Base-by-base conservation (phyloP, 1,140 invertebrate species). In the Nasonia vitripennis region DNA sequence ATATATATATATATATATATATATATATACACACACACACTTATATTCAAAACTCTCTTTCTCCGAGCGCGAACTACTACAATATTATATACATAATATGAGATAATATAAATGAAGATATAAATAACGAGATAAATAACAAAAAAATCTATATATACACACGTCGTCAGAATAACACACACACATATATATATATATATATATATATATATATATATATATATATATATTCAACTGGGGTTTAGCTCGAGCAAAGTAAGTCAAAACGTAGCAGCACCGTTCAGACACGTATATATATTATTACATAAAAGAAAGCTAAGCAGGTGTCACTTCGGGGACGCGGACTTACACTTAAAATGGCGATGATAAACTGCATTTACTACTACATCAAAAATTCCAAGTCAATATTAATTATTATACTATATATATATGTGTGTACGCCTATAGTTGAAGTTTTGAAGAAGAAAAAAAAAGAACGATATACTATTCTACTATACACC, bases 401-500 rank as follows among this genome's bases (percentile, higher is more conserved):
- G 78, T 80, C 83, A 85, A 85, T 85, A 85, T 85, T 80, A 80
- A 85, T n/a, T 80, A 80, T 74, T 85, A 27, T 27, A 79, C 48
- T 74, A 62, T 31, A 70, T 23, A 37, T 37, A 37, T 37, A 37
- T 78, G 41, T 73, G 23, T 84, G 27, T 79, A 79, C 27, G 74
- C 62, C 75, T 79, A 84, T 62, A 62, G 55, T 62, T 62, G 55
- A 62, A 62, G 17, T 62, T 62, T 37, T n/a, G n/a, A 62, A 77
- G 10, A 48, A 27, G 27, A 45, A 51, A 45, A 48, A 27, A 45
- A 75, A 75, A 41, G 37, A 12, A 20, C 20, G 37, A 77, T 2
- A 27, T 27, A 41, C 41, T 27, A 20, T 77, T 27, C 2, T 20
- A 20, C 4, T 7, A n/a, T n/a, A 62, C 55, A 62, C 55, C 55